These are phyloP conservation scores for Papilio polyxenes DNA, from an alignment of 1,140 invertebrate species.

Conservation along the genomic window DNA sequence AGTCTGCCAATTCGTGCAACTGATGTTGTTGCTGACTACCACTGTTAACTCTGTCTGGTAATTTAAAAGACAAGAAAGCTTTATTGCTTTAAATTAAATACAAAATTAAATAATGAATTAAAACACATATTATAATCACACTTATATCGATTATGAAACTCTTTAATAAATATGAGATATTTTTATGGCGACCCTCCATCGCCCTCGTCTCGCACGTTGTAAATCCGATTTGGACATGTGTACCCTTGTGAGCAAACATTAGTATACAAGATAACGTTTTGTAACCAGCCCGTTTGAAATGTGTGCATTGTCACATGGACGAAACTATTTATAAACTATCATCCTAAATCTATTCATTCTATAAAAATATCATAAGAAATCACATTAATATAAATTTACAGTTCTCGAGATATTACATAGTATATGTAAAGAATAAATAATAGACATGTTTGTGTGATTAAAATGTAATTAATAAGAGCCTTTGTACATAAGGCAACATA, in stretches of 20 bases:
- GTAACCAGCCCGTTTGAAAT: constrained; percentile 57
- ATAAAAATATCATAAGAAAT: not conserved
- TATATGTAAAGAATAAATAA: no score
- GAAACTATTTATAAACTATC: constrained; percentile 39
- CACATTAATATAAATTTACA: not conserved
- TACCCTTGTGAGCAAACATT: constrained; percentile 73
- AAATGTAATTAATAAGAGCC: no score
- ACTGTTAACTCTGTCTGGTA: no score
- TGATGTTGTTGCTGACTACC: no score
- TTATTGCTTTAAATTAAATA: not conserved
- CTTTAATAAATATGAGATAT: constrained; percentile 7
- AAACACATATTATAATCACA: no score
- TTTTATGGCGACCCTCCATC: constrained; percentile 56
- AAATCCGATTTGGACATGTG: constrained; percentile 77
- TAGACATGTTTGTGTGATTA: no score
- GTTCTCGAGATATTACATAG: no score
- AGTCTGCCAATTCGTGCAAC: no score
- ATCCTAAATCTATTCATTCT: not conserved
- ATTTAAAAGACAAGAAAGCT: no score
- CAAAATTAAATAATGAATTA: not conserved
- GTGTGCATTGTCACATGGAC: constrained; percentile 60
- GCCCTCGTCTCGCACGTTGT: constrained; percentile 58
- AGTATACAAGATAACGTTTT: constrained; percentile 68
- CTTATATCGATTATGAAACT: not conserved
- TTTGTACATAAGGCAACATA: no score